These are phyloP conservation scores for Chrosomus eos DNA, from an alignment of 2,797 vertebrate species.

Conservation along the genomic window DNA sequence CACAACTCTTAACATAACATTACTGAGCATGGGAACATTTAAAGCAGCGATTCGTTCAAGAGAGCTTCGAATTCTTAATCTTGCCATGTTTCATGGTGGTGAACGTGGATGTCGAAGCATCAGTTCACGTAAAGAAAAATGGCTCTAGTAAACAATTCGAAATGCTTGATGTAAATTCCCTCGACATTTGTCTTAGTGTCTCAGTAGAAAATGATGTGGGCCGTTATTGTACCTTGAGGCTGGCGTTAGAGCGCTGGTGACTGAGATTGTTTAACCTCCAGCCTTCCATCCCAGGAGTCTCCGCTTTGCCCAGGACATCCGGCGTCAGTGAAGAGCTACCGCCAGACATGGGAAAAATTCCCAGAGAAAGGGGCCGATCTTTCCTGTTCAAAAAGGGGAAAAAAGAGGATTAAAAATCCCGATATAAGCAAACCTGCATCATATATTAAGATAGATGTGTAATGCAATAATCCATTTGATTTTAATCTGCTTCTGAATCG, in stretches of 20 bases:
- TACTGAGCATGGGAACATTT: not conserved
- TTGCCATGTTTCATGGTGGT: constrained; percentile 44
- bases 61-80: constrained; percentile 18
- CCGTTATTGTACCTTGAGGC: constrained; percentile 84
- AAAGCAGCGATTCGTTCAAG: constrained; percentile 4
- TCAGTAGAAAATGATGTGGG: not conserved
- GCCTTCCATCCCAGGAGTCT: constrained; percentile 86
- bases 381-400: constrained; percentile 76
- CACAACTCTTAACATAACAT: not conserved
- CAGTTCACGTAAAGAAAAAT: constrained; percentile 30
- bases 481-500: not conserved
- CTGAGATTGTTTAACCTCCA: constrained; percentile 90
- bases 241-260: constrained; percentile 88
- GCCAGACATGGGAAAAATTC: constrained; percentile 87
- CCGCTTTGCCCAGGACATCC: constrained; percentile 81
- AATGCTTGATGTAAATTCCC: not conserved
- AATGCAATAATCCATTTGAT: not conserved
- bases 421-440: not conserved
- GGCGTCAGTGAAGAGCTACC: constrained; percentile 83
- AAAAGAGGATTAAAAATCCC: not conserved
- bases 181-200: not conserved
- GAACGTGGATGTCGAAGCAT: constrained; percentile 36
- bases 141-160: not conserved
- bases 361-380: constrained; percentile 92
- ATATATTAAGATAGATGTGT: not conserved